Evolutionary conservation across 2,797 vertebrate species (phyloP).

Genomic region (Discoglossus pictus): DNA sequence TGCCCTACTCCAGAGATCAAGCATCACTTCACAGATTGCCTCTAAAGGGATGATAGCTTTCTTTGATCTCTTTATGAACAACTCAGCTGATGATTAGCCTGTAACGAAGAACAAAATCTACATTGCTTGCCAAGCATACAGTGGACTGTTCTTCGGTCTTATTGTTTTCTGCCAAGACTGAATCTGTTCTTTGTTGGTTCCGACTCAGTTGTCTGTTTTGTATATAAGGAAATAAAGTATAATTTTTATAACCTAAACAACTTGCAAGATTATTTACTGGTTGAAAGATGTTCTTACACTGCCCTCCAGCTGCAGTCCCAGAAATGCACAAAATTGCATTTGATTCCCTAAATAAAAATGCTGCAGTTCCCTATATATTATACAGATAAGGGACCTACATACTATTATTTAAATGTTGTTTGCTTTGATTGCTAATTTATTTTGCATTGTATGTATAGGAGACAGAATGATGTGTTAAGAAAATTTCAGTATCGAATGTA

Average conservation of each 20-base stretch:
- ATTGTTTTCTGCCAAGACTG: constrained; percentile 30
- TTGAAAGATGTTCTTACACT: constrained; percentile 35
- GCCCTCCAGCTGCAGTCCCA: constrained; percentile 45
- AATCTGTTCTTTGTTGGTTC: constrained; percentile 18
- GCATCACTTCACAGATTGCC: constrained; percentile 38
- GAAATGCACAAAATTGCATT: constrained; percentile 12
- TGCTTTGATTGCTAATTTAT: too few species aligned
- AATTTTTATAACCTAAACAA: constrained; percentile 28
- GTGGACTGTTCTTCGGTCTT: constrained; percentile 27
- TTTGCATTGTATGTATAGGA: too few species aligned
- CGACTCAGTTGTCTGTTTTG: constrained; percentile 26
- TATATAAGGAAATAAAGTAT: constrained; percentile 27
- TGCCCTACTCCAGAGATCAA: constrained; percentile 46
- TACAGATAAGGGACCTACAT: too few species aligned
- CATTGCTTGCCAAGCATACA: constrained; percentile 29
- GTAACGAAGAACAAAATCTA: constrained; percentile 37
- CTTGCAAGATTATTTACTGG: constrained; percentile 13
- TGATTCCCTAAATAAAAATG: background rate
- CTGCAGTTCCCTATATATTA: too few species aligned
- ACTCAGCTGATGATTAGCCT: constrained; percentile 45
- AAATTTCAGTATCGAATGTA: too few species aligned
- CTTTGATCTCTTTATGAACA: constrained; percentile 46
- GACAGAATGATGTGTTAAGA: too few species aligned
- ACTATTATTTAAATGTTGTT: too few species aligned
- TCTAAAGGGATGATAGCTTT: constrained; percentile 38